Percentiles rank a stretch among this genome's conserved stretches.
Evolutionary conservation across 2,797 vertebrate genomes (phyloP).

Genomic region (Tolypeutes matacus): DNA sequence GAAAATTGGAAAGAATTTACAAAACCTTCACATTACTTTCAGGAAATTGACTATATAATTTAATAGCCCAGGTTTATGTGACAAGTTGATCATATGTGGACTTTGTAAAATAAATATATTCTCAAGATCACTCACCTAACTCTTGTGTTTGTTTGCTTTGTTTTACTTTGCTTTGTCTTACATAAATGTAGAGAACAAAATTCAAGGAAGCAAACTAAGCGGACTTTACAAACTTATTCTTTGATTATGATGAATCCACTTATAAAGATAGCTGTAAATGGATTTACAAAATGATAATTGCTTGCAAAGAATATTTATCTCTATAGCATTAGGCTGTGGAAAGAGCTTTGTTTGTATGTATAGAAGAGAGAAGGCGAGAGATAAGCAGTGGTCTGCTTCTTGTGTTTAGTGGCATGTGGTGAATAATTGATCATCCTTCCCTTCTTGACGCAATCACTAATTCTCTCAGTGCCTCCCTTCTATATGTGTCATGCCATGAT

Average conservation of each 20-base stretch:
- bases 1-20: slow-evolving; percentile 30
- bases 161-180: neutral
- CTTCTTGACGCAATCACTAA: slow-evolving; percentile 84
- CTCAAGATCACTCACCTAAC: neutral
- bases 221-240: neutral
- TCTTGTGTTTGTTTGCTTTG: neutral
- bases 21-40: slow-evolving; percentile 17
- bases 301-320: slow-evolving; percentile 23
- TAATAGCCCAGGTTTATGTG: neutral
- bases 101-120: slow-evolving; percentile 58
- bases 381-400: slow-evolving; percentile 72
- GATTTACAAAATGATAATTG: neutral
- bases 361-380: slow-evolving; percentile 29
- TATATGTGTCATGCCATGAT: slow-evolving; percentile 79
- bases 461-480: slow-evolving; percentile 82
- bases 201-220: neutral
- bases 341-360: slow-evolving; percentile 57
- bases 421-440: slow-evolving; percentile 87
- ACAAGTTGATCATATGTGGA: neutral
- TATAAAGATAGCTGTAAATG: neutral
- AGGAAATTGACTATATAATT: neutral
- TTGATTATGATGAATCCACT: neutral
- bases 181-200: neutral
- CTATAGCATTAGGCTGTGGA: neutral
- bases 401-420: slow-evolving; percentile 78